A percentile compares a stretch with the other conserved stretches of the same genome.
These are phyloP conservation scores for Selenia dentaria DNA, from an alignment of 2,888 invertebrate species.

Conservation along the genomic window DNA sequence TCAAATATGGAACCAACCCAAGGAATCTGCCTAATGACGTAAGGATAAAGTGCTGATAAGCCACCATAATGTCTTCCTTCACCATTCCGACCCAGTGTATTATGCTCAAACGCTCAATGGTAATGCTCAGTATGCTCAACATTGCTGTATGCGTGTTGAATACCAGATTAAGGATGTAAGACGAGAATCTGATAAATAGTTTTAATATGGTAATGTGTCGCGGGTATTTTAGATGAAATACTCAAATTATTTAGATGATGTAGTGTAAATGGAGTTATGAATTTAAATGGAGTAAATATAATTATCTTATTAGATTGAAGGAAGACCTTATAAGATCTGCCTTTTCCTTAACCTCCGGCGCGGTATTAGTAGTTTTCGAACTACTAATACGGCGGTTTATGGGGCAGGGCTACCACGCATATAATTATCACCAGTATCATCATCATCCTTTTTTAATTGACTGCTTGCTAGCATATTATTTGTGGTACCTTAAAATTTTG, in stretches of 20 bases:
- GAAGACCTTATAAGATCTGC: too few species aligned
- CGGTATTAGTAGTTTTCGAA: too few species aligned
- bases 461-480: too few species aligned
- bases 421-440: too few species aligned
- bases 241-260: constrained; percentile 8
- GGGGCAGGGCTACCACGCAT: too few species aligned
- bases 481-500: too few species aligned
- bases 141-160: constrained; percentile 19
- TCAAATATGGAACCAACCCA: constrained; percentile 6
- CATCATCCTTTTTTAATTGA: too few species aligned
- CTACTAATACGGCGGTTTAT: too few species aligned
- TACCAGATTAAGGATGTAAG: constrained; percentile 21
- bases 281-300: too few species aligned
- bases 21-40: constrained; percentile 21
- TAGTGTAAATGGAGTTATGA: constrained; percentile 9
- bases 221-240: constrained; percentile 8
- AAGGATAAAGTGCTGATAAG: constrained; percentile 23
- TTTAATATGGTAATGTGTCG: constrained; percentile 20
- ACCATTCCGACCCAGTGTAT: constrained; percentile 14
- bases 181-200: constrained; percentile 27
- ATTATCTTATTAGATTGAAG: too few species aligned
- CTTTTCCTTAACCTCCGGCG: too few species aligned
- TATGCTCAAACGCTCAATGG: constrained; percentile 17
- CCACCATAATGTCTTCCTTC: constrained; percentile 22
- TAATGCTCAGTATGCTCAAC: constrained; percentile 11